Evolutionary conservation across 2,888 invertebrate species (phyloP).

Genomic region (Operophtera brumata): DNA sequence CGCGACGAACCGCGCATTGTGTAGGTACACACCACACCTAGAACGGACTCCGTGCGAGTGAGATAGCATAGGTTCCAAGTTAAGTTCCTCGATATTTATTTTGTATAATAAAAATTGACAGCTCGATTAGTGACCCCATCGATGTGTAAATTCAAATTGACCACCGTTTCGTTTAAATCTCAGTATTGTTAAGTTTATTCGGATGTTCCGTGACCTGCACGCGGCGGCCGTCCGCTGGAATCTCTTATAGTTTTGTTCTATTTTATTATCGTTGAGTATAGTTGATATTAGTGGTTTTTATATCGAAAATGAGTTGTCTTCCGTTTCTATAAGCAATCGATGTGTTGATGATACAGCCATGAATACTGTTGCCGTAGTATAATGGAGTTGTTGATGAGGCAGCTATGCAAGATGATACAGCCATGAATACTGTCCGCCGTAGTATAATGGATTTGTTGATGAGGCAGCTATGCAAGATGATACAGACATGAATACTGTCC

Average conservation of each 20-base stretch:
- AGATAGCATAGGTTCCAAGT: conserved; percentile 31
- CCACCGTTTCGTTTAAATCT: conserved; percentile 63
- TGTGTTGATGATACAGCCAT: conserved; percentile 3
- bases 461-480: conserved; percentile 16
- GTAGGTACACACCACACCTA: no score
- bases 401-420: conserved; percentile 16
- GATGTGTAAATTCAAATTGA: conserved; percentile 46
- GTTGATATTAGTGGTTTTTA: conserved; percentile 32
- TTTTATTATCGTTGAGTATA: conserved; percentile 42
- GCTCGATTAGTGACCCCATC: conserved; percentile 37
- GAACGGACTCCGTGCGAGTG: conserved; percentile 17
- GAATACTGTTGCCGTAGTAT: conserved; percentile 30
- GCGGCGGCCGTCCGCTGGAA: conserved; percentile 41
- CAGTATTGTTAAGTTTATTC: conserved; percentile 73
- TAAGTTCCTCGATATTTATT: conserved; percentile 63
- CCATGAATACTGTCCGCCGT: conserved; percentile 33
- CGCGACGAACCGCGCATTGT: conserved; percentile 21
- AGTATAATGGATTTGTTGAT: conserved; percentile 23
- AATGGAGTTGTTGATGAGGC: neutral
- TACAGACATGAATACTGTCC: conserved; percentile 31
- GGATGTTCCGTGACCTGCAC: conserved; percentile 35
- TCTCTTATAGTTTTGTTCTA: conserved; percentile 49
- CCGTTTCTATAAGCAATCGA: conserved; percentile 56
- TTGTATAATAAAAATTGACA: conserved; percentile 38
- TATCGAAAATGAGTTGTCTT: conserved; percentile 59